Evolutionary conservation across 2,888 invertebrate species (phyloP).

Genomic region (Macaria notata): DNA sequence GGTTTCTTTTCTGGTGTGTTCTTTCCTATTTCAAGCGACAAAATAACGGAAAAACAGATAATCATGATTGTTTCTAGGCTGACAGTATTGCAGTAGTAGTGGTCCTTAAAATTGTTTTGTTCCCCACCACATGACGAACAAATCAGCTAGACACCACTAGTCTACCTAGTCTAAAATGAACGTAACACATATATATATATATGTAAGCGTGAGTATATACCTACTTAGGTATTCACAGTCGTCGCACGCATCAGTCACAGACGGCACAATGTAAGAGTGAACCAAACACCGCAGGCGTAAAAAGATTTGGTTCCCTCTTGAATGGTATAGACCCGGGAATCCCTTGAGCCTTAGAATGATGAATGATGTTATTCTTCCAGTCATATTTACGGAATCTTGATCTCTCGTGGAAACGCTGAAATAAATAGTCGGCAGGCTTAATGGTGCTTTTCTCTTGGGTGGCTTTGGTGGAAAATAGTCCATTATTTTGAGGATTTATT

Average conservation of each 20-base stretch:
- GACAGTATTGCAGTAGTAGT: no score
- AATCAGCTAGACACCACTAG: no score
- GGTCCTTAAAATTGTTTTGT: no score
- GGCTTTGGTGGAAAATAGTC: constrained; percentile 11
- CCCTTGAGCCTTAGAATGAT: constrained; percentile 72
- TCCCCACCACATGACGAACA: no score
- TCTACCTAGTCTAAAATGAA: no score
- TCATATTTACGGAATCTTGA: constrained; percentile 62
- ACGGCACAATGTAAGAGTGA: constrained; percentile 54
- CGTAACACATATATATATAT: no score
- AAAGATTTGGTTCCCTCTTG: constrained; percentile 70
- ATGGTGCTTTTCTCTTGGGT: constrained; percentile 30
- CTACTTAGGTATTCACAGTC: constrained; percentile 38
- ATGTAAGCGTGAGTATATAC: no score
- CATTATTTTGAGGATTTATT: neutral
- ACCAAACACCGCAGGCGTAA: constrained; percentile 54
- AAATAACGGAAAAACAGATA: no score
- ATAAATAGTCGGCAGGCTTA: constrained; percentile 33
- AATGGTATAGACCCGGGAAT: constrained; percentile 61
- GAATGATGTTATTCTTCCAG: constrained; percentile 75
- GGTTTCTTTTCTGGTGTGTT: no score
- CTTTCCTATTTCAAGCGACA: no score
- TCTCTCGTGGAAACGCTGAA: constrained; percentile 48
- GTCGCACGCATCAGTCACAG: constrained; percentile 47
- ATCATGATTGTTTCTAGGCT: no score